Conservation (phyloP, 53 echinoderm and acorn worm genomes). For the Zoroaster sp. region DNA sequence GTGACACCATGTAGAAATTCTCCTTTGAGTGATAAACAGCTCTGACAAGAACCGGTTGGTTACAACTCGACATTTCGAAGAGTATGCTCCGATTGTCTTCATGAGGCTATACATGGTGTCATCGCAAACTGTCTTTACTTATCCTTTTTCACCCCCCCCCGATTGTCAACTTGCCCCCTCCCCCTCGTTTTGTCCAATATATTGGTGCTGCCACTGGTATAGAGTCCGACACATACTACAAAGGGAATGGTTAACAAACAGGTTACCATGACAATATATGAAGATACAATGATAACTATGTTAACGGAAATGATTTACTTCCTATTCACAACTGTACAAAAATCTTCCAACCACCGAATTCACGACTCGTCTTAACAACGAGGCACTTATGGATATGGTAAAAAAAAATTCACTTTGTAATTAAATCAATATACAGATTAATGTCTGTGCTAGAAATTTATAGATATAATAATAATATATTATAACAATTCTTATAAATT, state of each 20-base stretch:
- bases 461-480: conserved; percentile 39
- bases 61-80: too few relatives aligned
- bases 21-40: too few relatives aligned
- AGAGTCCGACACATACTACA: neutral
- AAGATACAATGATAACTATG: neutral
- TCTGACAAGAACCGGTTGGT: too few relatives aligned
- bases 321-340: neutral
- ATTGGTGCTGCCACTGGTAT: neutral
- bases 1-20: too few relatives aligned
- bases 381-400: neutral
- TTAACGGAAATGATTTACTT: neutral
- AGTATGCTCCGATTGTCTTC: too few relatives aligned
- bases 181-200: too few relatives aligned
- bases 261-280: neutral
- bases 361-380: neutral
- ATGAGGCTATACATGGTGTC: too few relatives aligned
- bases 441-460: conserved; percentile 32
- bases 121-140: too few relatives aligned
- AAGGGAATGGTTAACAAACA: neutral
- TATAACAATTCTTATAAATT: conserved; percentile 35
- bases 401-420: neutral
- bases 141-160: too few relatives aligned
- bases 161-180: too few relatives aligned
- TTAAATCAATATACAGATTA: conserved; percentile 47
- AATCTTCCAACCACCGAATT: neutral